Conservation (phyloP, 2,797 vertebrate species). For the Pelochelys cantorii region DNA sequence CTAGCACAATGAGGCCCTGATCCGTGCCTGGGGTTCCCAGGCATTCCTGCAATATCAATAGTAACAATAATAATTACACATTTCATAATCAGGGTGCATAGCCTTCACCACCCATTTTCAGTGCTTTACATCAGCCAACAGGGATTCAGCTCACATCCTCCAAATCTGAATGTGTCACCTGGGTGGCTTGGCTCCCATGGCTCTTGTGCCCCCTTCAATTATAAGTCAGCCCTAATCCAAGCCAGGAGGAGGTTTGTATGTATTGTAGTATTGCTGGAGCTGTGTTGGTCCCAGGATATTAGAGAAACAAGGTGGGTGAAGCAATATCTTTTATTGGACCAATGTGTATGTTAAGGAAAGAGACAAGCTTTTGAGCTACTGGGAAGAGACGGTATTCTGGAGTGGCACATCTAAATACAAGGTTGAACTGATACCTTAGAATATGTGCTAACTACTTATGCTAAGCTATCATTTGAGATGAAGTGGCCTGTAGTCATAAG, state of each 20-base stretch:
- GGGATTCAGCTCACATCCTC: background rate
- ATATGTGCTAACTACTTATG: background rate
- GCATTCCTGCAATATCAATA: background rate
- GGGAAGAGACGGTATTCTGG: background rate
- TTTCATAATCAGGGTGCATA: background rate
- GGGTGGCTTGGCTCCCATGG: background rate
- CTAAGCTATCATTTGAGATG: background rate
- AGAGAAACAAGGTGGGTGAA: background rate
- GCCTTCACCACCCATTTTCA: background rate
- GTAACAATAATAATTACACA: background rate
- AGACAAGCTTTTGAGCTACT: background rate
- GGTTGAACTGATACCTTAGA: background rate
- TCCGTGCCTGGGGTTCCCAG: background rate
- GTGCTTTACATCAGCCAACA: background rate
- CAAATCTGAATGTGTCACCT: background rate
- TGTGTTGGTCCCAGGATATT: background rate
- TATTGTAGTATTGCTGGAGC: background rate
- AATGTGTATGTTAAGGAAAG: background rate
- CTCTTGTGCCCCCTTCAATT: background rate
- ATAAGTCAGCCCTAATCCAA: background rate
- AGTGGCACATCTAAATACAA: background rate
- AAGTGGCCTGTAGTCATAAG: background rate
- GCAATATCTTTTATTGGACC: background rate
- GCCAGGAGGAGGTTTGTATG: accelerated
- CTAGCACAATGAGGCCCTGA: background rate